These are phyloP conservation scores for Phengaris arion DNA, from an alignment of 2,888 invertebrate species.

Conservation along the genomic window DNA sequence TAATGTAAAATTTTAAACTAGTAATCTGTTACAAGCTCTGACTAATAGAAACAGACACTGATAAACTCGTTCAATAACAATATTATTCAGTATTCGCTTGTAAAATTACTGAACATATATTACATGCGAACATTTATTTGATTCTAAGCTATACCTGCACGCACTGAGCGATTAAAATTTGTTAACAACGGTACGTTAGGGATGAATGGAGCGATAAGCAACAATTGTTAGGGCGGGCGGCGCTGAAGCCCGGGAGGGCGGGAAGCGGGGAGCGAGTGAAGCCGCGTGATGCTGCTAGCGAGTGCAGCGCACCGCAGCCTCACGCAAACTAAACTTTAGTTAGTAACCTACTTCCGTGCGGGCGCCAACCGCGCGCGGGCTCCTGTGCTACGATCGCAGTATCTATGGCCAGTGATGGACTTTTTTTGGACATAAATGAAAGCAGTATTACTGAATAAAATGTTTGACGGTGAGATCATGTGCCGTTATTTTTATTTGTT, in stretches of 20 bases:
- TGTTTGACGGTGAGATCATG: conserved; percentile 78
- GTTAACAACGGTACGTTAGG: conserved; percentile 1
- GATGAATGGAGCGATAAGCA: conserved; percentile 35
- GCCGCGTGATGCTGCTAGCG: conserved; percentile 56
- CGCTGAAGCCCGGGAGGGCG: conserved; percentile 59
- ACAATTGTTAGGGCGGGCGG: conserved; percentile 57
- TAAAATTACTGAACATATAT: too few relatives aligned
- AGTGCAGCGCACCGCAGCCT: conserved; percentile 72
- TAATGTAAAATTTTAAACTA: too few relatives aligned
- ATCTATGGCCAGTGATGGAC: conserved; percentile 71
- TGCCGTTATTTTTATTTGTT: conserved; percentile 62
- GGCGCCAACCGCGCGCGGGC: conserved; percentile 71
- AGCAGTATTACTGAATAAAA: conserved; percentile 55
- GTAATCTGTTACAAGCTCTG: too few relatives aligned
- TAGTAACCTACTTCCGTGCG: conserved; percentile 80
- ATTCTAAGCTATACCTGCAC: background rate
- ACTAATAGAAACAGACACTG: too few relatives aligned
- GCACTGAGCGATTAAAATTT: background rate
- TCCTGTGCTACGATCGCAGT: conserved; percentile 44
- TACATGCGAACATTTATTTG: too few relatives aligned
- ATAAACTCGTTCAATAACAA: too few relatives aligned
- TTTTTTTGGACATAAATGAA: conserved; percentile 57
- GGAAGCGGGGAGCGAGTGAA: conserved; percentile 44
- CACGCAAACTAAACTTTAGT: conserved; percentile 80
- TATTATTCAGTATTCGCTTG: too few relatives aligned